Base-by-base conservation (phyloP, 2,888 invertebrate genomes). In the Phragmatobia fuliginosa region DNA sequence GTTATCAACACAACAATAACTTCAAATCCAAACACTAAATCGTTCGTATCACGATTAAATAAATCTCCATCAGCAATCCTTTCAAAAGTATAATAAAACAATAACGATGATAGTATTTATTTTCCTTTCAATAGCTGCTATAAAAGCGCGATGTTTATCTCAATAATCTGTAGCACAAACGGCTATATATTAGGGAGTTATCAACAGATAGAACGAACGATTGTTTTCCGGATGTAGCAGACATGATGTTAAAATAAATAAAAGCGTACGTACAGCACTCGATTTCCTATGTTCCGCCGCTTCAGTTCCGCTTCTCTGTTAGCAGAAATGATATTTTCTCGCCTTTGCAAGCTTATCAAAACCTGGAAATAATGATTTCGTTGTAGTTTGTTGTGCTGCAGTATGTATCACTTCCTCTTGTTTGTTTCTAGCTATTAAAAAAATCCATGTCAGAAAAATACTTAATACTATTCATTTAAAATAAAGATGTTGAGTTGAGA, bases 181-280 rank as follows among this genome's bases (percentile, higher is more conserved):
- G 69, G 72, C 83, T 77, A 87, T 87, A 87, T 80, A 85, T 87
- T 82, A 86, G 69, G 77, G 74, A 83, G 76, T 83, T 89, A 88
- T 88, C 89, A 84, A 82, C 82, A 87, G 86, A 90, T 88, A 85
- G 87, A 86, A 84, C 83, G 81, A 87, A 85, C 89, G 87, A 87
- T 88, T 88, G 88, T 88, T 88, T 85, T 80, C 89, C 91, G 93
- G 93, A 93, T 89, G 90, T 86, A 83, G 76, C 85, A 87, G 92
- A 91, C 90, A 91, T 91, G 92, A 92, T 90, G 91, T 92, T 92
- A 89, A 93, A 93, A 93, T 93, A 93, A 93, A 93, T 93, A 92
- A 92, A 92, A 84, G 82, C 77, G 77, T 86, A 63, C 66, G 85
- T 84, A 87, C 86, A 90, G 87, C 87, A 91, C 90, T 92, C 91